phyloP scores from a whole-genome alignment of 2,888 invertebrate genomes.

The Folsomia candida region DNA sequence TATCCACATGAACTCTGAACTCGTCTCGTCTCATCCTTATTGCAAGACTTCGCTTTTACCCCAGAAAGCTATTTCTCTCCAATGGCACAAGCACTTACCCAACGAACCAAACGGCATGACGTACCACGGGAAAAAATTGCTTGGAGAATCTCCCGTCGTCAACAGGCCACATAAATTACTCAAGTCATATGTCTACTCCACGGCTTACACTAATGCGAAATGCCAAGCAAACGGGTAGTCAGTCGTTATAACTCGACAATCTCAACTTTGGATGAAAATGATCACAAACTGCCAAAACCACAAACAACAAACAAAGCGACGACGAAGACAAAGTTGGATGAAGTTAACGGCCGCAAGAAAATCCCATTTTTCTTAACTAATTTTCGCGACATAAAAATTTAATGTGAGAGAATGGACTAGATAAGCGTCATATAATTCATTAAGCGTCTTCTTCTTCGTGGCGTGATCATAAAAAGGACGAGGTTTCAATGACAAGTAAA shows the following conservation, averaged over 20 bases:
- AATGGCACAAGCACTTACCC: too few species aligned
- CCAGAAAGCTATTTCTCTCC: too few species aligned
- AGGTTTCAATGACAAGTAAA: too few species aligned
- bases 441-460: too few species aligned
- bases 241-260: too few species aligned
- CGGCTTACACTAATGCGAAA: background rate
- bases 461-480: too few species aligned
- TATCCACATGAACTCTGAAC: too few species aligned
- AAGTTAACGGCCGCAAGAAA: background rate
- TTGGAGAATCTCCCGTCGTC: constrained; percentile 3
- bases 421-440: too few species aligned
- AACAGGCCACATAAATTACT: constrained; percentile 12
- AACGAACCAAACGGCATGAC: background rate
- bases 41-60: too few species aligned
- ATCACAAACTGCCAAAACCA: background rate
- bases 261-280: background rate
- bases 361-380: background rate
- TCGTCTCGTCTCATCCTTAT: too few species aligned
- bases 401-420: background rate
- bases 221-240: too few species aligned
- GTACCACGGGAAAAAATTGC: constrained; percentile 8
- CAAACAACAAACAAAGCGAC: too few species aligned
- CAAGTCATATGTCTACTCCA: background rate
- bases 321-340: background rate
- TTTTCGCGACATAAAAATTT: background rate